Evolutionary conservation across 2,888 invertebrate genomes (phyloP).

Genomic region (Ennomos fuscantarius): DNA sequence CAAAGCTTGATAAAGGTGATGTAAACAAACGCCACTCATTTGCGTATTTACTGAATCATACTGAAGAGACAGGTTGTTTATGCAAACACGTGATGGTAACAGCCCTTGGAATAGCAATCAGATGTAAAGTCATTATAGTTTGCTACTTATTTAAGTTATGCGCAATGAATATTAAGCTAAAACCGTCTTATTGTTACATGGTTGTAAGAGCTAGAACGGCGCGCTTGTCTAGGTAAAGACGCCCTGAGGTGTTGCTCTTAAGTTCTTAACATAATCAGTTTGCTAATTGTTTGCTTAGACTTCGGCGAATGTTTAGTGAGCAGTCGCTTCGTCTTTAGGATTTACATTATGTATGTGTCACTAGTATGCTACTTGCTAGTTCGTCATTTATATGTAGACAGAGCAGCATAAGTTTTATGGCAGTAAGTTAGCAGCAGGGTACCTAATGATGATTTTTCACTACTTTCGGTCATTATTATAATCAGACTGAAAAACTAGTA

Average conservation of each 20-base stretch:
- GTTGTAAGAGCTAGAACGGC: slow-evolving; percentile 11
- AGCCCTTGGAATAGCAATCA: slow-evolving; percentile 52
- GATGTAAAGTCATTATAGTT: slow-evolving; percentile 38
- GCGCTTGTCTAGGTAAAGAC: slow-evolving; percentile 12
- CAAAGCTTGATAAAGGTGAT: slow-evolving; percentile 24
- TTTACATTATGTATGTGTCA: not conserved
- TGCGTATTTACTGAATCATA: slow-evolving; percentile 37
- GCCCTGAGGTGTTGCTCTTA: slow-evolving; percentile 21
- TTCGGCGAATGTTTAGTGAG: slow-evolving; percentile 14
- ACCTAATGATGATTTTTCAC: too few species aligned
- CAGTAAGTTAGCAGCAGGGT: too few species aligned
- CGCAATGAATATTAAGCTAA: slow-evolving; percentile 18
- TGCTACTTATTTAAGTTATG: slow-evolving; percentile 34
- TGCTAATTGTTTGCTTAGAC: slow-evolving; percentile 24
- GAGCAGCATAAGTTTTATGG: too few species aligned
- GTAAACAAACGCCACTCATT: slow-evolving; percentile 26
- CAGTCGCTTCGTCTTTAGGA: slow-evolving; percentile 3
- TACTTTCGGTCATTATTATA: too few species aligned
- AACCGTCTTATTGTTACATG: slow-evolving; percentile 9
- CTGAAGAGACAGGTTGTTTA: slow-evolving; percentile 45
- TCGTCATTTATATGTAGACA: too few species aligned
- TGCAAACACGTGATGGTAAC: slow-evolving; percentile 36
- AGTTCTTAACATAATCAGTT: slow-evolving; percentile 22
- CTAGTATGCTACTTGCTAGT: too few species aligned
- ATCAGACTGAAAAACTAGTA: too few species aligned